A percentile compares a stretch with the other conserved stretches of the same genome.
These are phyloP conservation scores for Xyrauchen texanus DNA, from an alignment of 2,113 vertebrate genomes.

Conservation along the genomic window DNA sequence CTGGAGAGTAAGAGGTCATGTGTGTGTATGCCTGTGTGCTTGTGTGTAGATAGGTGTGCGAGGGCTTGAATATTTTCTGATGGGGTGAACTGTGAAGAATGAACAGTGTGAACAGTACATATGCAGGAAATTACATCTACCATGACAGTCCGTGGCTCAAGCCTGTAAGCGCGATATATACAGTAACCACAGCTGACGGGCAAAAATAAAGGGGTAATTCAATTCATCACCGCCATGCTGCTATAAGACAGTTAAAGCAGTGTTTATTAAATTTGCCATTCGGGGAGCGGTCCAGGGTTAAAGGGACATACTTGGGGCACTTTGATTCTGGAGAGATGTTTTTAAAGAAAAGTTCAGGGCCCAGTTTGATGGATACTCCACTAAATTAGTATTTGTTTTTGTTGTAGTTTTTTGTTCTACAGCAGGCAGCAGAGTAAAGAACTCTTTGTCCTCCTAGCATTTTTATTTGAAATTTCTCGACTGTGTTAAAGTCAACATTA, in stretches of 20 bases:
- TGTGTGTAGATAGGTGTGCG: neutral
- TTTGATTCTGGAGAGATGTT: neutral
- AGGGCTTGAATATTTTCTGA: constrained; percentile 26
- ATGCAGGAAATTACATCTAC: constrained; percentile 35
- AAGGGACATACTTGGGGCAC: constrained; percentile 8
- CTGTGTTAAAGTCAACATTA: too few species aligned
- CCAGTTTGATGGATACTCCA: constrained; percentile 8
- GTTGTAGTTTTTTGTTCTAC: neutral
- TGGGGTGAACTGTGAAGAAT: constrained; percentile 7
- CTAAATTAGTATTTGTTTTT: neutral
- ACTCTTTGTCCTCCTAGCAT: constrained; percentile 1
- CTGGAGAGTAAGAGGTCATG: constrained; percentile 79
- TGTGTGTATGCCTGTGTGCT: constrained; percentile 28
- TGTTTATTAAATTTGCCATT: constrained; percentile 24
- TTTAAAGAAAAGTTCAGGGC: neutral
- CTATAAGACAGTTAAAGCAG: constrained; percentile 29
- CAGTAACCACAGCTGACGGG: constrained; percentile 36
- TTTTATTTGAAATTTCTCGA: neutral
- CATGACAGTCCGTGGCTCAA: constrained; percentile 27
- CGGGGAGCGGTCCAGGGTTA: constrained; percentile 21
- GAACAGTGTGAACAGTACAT: neutral
- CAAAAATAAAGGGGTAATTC: constrained; percentile 33
- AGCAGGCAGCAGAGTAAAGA: neutral
- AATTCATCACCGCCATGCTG: constrained; percentile 25
- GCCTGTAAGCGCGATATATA: constrained; percentile 7